These are phyloP conservation scores for Syncerus caffer DNA, from an alignment of 2,797 vertebrate genomes.

Conservation along the genomic window DNA sequence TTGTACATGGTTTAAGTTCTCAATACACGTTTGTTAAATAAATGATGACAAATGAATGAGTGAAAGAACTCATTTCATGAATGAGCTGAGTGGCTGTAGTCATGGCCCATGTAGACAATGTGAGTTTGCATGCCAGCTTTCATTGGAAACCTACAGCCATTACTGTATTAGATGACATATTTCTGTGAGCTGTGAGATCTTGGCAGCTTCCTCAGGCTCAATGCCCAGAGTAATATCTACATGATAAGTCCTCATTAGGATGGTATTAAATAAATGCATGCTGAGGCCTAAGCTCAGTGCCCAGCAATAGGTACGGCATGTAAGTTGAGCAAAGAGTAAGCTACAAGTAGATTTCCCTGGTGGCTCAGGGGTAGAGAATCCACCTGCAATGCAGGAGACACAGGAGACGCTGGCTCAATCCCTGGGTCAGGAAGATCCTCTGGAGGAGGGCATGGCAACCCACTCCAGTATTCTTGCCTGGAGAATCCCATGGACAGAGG, in stretches of 20 bases:
- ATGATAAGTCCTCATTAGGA: not conserved
- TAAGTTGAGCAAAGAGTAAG: not conserved
- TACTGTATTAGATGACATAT: not conserved
- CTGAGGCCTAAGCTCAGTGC: not conserved
- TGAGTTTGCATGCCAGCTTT: not conserved
- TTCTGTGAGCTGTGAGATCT: not conserved
- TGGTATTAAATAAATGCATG: not conserved
- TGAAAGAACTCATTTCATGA: not conserved
- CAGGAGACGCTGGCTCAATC: fast-evolving
- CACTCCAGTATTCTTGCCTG: not conserved
- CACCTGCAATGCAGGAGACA: not conserved
- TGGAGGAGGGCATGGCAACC: not conserved
- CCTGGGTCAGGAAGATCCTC: not conserved
- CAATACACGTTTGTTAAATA: not conserved
- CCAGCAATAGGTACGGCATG: not conserved
- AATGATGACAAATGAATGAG: not conserved
- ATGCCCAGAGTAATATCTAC: not conserved
- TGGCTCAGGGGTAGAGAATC: not conserved
- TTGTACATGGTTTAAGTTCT: not conserved
- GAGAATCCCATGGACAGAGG: not conserved
- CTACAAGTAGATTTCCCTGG: not conserved
- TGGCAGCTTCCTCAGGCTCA: not conserved
- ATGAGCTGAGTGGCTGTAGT: not conserved
- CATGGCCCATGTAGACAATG: fast-evolving
- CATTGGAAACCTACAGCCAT: not conserved